Conservation (phyloP, 2,888 invertebrate genomes). For the Galerucella pusilla region DNA sequence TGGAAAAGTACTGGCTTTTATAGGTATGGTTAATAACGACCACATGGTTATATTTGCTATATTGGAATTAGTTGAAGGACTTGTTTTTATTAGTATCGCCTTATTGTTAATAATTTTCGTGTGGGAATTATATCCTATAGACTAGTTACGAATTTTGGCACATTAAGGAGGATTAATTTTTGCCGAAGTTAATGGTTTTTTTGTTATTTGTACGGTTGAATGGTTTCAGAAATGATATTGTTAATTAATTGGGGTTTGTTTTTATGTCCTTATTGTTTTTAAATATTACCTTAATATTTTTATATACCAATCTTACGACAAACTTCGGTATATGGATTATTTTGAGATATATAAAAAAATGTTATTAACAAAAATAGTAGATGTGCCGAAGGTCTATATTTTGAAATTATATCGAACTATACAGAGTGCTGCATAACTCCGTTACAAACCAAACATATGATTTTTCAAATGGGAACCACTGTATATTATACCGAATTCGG, state of each 20-base stretch:
- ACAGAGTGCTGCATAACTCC: no score
- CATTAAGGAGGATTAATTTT: neutral
- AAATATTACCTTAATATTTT: neutral
- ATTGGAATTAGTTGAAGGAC: constrained; percentile 2
- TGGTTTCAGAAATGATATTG: neutral
- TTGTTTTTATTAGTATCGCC: constrained; percentile 3
- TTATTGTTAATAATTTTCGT: constrained; percentile 1
- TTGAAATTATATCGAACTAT: no score
- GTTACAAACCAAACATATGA: no score
- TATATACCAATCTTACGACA: no score
- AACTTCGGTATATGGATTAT: no score
- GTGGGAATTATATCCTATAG: neutral
- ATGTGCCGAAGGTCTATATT: no score
- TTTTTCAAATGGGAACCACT: no score
- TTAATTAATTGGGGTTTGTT: neutral
- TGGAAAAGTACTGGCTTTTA: constrained; percentile 31
- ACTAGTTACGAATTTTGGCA: neutral
- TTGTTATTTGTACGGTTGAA: neutral
- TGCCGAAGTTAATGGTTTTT: neutral
- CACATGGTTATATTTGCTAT: constrained; percentile 14
- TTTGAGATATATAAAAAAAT: no score
- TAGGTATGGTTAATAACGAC: neutral
- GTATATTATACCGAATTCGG: no score
- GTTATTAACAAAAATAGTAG: no score
- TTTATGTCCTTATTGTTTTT: neutral